Percentiles rank a stretch among this genome's conserved stretches.
Evolutionary conservation across 1,140 invertebrate genomes (phyloP).

Genomic region (Acromyrmex heyeri): DNA sequence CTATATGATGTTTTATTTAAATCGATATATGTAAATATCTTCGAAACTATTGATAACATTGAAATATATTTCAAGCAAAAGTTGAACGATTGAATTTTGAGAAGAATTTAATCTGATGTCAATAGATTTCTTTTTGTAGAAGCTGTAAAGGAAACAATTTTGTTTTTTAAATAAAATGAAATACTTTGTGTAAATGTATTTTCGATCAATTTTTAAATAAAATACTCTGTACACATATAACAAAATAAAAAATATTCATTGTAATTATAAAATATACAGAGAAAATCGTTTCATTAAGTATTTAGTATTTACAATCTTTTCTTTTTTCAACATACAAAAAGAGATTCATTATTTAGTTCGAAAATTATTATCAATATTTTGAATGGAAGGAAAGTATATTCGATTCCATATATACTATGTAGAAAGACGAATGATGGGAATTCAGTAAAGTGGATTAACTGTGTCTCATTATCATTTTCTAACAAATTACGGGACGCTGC

Average conservation of each 20-base stretch:
- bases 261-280: background rate
- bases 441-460: slow-evolving; percentile 32
- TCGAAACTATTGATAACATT: background rate
- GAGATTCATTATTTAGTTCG: background rate
- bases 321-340: no score
- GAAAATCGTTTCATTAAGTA: background rate
- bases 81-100: background rate
- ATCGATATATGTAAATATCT: background rate
- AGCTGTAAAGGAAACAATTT: background rate
- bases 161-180: background rate
- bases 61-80: background rate
- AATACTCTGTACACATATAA: background rate
- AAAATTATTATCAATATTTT: background rate
- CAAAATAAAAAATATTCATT: background rate
- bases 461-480: slow-evolving; percentile 18
- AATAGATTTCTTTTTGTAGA: background rate
- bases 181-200: background rate
- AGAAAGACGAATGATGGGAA: background rate
- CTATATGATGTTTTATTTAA: background rate
- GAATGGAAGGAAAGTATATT: background rate
- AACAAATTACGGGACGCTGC: slow-evolving; percentile 13
- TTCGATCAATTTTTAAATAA: background rate
- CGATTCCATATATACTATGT: background rate
- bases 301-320: background rate
- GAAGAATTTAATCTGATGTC: background rate